Evolutionary conservation across 1,140 invertebrate species (phyloP).

Genomic region (Drosophila malerkotliana): DNA sequence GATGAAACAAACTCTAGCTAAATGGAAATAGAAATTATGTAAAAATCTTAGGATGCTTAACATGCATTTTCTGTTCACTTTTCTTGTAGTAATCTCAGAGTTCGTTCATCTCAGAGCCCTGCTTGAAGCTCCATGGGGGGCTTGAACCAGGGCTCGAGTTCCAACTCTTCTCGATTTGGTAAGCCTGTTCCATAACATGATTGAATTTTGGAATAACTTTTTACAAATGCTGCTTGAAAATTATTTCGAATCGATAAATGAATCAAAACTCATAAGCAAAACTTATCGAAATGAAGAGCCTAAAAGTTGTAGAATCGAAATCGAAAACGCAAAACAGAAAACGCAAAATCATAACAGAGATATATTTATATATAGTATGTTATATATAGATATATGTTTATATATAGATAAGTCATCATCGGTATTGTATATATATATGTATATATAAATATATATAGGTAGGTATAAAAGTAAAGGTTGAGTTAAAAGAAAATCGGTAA

Average conservation of each 20-base stretch:
- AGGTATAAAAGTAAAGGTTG: slow-evolving; percentile 60
- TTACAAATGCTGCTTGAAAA: slow-evolving; percentile 48
- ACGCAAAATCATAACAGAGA: slow-evolving; percentile 51
- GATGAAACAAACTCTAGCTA: slow-evolving; percentile 60
- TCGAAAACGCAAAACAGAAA: slow-evolving; percentile 16
- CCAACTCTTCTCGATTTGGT: not conserved
- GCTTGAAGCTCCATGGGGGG: slow-evolving; percentile 25
- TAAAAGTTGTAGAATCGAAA: slow-evolving; percentile 36
- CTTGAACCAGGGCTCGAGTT: slow-evolving; percentile 23
- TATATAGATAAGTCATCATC: slow-evolving; percentile 53
- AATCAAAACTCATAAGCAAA: slow-evolving; percentile 19
- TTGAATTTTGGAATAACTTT: slow-evolving; percentile 43
- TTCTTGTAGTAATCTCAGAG: not conserved
- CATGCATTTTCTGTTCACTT: slow-evolving; percentile 30
- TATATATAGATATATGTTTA: slow-evolving; percentile 42
- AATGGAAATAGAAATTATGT: slow-evolving; percentile 47
- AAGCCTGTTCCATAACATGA: slow-evolving; percentile 25
- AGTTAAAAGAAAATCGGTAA: slow-evolving; percentile 82
- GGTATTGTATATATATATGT: slow-evolving; percentile 33
- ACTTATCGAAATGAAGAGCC: slow-evolving; percentile 45
- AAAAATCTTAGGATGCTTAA: slow-evolving; percentile 57
- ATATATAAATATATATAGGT: slow-evolving; percentile 61
- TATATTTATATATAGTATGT: slow-evolving; percentile 45
- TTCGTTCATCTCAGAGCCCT: not conserved
- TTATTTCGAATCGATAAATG: slow-evolving; percentile 37